Percentiles rank a stretch among this genome's conserved stretches.
These are phyloP conservation scores for Otocyon megalotis DNA, from an alignment of 2,113 vertebrate species.

Conservation along the genomic window DNA sequence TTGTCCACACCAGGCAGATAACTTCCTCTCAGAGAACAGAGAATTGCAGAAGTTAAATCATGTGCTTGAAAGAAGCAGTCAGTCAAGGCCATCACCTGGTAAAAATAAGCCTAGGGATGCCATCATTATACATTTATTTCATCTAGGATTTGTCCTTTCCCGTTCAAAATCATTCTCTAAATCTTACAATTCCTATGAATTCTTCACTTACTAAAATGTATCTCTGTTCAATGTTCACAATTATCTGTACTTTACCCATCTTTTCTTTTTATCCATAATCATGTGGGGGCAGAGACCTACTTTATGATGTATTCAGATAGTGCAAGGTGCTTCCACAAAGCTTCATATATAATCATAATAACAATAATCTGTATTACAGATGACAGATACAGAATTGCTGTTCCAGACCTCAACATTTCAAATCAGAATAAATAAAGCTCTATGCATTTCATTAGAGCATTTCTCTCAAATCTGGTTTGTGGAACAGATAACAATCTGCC, in stretches of 20 bases:
- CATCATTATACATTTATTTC: constrained; percentile 64
- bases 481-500: constrained; percentile 62
- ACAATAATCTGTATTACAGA: constrained; percentile 64
- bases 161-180: constrained; percentile 63
- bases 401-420: constrained; percentile 61
- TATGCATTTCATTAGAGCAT: constrained; percentile 72
- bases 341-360: constrained; percentile 72
- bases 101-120: constrained; percentile 56
- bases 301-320: constrained; percentile 65
- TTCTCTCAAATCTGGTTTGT: constrained; percentile 61
- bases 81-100: constrained; percentile 44
- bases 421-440: constrained; percentile 71
- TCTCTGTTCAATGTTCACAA: constrained; percentile 54
- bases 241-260: constrained; percentile 54
- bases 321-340: constrained; percentile 37
- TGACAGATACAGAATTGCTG: constrained; percentile 69
- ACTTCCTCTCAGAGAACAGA: constrained; percentile 52
- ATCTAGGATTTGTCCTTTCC: constrained; percentile 47
- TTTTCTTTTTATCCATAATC: constrained; percentile 48
- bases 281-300: background rate
- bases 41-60: constrained; percentile 62
- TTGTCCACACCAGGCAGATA: constrained; percentile 64
- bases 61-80: constrained; percentile 53
- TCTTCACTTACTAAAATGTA: constrained; percentile 54
- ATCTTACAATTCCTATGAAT: constrained; percentile 56